Evolutionary conservation across 35 echinoderm and acorn worm genomes (phyloP), one percentile per base, ranked within the genome.

Genomic region (Eucidaris tribuloides): DNA sequence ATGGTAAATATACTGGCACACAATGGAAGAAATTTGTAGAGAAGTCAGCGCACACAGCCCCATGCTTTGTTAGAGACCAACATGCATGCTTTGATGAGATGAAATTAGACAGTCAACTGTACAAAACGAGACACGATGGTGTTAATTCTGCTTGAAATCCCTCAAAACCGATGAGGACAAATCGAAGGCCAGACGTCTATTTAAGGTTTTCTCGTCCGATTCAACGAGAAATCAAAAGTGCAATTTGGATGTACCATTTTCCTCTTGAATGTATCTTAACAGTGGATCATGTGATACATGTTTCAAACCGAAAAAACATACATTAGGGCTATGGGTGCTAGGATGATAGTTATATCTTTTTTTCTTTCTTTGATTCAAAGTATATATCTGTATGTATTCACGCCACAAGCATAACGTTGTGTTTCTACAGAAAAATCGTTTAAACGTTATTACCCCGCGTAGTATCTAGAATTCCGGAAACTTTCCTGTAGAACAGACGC

Each of bases 101-200:
- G 11, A 27, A 74, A 74, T 74, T 74, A 74, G 68, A 74, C 6
- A 20, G 68, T 74, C 35, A n/a, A 41, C 68, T 74, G 68, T 41
- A 74, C 7, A 40, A 41, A 74, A 74, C 38, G 38, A 36, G 68
- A 74, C 68, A 44, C 9, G 28, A n/a, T 34, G 30, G 7, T 64
- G 37, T 64, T 64, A 32, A 27, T 64, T 64, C 61, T 64, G 28
- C 28, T 64, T 34, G 19, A 64, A 52, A 52, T 52, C 48, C n/a
- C 9, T 9, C 48, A n/a, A 52, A 52, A 52, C 48, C 48, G 9
- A 11, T 52, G 48, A 11, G 48, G 48, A 52, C 9, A 52, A 9
- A 52, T 52, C n/a, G n/a, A 52, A 52, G 48, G 48, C 48, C n/a
- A 52, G n/a, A 9, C n/a, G 48, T 52, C 48, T 52, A 9, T 52